Base-by-base conservation (phyloP, 2,113 vertebrate species). In the Taurulus bubalis region DNA sequence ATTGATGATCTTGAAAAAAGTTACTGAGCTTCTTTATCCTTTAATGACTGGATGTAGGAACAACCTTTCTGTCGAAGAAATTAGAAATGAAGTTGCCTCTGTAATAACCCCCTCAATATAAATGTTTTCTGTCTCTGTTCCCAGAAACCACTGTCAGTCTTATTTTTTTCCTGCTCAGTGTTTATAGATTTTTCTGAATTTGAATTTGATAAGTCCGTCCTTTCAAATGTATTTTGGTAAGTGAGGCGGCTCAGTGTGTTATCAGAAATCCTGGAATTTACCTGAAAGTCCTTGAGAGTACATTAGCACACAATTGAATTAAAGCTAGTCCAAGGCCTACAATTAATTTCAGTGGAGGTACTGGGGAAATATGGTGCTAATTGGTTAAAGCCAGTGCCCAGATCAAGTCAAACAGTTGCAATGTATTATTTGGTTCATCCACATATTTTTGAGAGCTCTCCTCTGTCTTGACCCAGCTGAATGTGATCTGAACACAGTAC, bases 401-500 rank as follows among this genome's bases (percentile, higher is more conserved):
- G 38, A 7, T 65, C 49, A 22, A 11, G 9, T 28, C 6, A 32
- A 66, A 51, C 15, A 2, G 28, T 58, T 51, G 3, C 24, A 53
- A 53, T 24, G 40, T 49, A 24, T 34, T 12, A 60, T 75, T 71
- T 2, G 42, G 15, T 59, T 84, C 47, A 40, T 58, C 16, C 53
- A 8, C 49, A 47, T 36, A 65, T 62, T 75, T 34, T 65, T 3
- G 12, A 56, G 55, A 53, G n/a, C 62, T 55, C 22, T 70, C 53
- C 67, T 68, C 34, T 18, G 30, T 72, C 28, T 69, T 59, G 6
- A 79, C 78, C 63, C 67, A 79, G 62, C 79, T 86, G 86, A 90
- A 89, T 85, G 85, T 87, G 82, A 85, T 59, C 69, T 68, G 60
- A 82, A 75, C 70, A 56, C 69, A 76, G 78, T 79, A 80, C 76